Evolutionary conservation across 2,797 vertebrate genomes (phyloP).

Genomic region (Neosilurus hyrtlii): DNA sequence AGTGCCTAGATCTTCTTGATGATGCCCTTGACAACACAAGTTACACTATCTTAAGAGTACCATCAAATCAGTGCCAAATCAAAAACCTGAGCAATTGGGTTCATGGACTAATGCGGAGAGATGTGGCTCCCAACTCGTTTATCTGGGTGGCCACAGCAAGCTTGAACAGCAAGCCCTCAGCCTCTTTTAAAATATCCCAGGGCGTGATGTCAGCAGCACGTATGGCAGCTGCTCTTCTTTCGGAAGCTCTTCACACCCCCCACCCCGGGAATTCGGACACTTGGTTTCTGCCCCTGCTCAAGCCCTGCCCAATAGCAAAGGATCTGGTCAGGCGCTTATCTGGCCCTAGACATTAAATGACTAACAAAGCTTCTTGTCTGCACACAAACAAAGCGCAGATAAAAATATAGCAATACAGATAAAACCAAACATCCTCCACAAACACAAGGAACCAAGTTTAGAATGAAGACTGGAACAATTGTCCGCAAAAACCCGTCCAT

Average conservation of each 20-base stretch:
- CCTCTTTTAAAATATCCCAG: constrained; percentile 87
- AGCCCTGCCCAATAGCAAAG: constrained; percentile 55
- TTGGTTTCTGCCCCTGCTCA: constrained; percentile 63
- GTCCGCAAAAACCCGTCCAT: neutral
- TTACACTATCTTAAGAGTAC: neutral
- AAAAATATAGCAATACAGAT: neutral
- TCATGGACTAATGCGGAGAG: neutral
- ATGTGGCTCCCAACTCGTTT: neutral
- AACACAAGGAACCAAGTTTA: neutral
- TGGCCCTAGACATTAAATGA: constrained; percentile 55
- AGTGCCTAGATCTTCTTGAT: neutral
- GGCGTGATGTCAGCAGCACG: constrained; percentile 83
- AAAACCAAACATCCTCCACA: neutral
- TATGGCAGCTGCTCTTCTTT: constrained; percentile 79
- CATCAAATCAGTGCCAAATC: neutral
- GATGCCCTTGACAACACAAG: neutral
- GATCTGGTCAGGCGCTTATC: constrained; percentile 59
- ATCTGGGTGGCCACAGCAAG: constrained; percentile 63
- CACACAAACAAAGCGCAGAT: neutral
- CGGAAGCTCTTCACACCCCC: constrained; percentile 43
- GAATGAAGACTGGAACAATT: neutral
- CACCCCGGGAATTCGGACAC: constrained; percentile 45
- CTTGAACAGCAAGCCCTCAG: constrained; percentile 81
- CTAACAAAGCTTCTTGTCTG: constrained; percentile 58
- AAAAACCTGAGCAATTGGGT: too few species aligned